Base-by-base conservation (phyloP, 2,113 vertebrate species). In the Nibea coibor region DNA sequence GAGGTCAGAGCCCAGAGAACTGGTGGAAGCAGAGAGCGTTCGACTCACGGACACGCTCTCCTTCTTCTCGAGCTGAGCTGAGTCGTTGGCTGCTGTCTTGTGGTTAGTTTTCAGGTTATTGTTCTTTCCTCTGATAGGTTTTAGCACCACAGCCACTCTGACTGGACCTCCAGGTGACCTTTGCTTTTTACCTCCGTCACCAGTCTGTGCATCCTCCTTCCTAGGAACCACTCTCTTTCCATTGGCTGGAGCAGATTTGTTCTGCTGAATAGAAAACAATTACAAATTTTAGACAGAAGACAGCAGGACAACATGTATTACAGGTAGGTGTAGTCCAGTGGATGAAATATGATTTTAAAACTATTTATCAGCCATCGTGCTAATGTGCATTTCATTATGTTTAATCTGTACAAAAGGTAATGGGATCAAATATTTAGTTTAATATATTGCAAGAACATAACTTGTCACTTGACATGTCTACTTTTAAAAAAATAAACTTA, bases 91-190 rank as follows among this genome's bases (percentile, higher is more conserved):
- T 10, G 66, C 42, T 10, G 85, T 3, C 50, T 65, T 80, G 26
- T 68, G 84, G 57, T 61, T 77, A 43, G 26, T 39, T 26, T 50
- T 86, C 26, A 51, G 0, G 24, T 5, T 35, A 4, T 8, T 20
- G 39, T 16, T 85, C 71, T 64, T 75, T 24, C 31, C 77, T 68
- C 58, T 66, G 42, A 39, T 62, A 57, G 81, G 66, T 78, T 62
- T 88, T n/a, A 71, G 71, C 14, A 72, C 22, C 12, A 63, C n/a
- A 0, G 84, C 72, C 6, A 62, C 72, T 87, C 83, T 91, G 50
- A 86, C 35, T 2, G 81, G 86, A 69, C 74, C 78, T 11, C 87
- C 39, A 1, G 89, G 48, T 0, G 84, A 70, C 20, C 80, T 87
- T 16, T 82, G 82, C 39, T 83, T 74, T 70, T 78, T 87, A 24